A percentile compares a stretch with the other conserved stretches of the same genome.
These are phyloP conservation scores for Ichneumoninae sp. DNA, from an alignment of 2,888 invertebrate species.

Conservation along the genomic window DNA sequence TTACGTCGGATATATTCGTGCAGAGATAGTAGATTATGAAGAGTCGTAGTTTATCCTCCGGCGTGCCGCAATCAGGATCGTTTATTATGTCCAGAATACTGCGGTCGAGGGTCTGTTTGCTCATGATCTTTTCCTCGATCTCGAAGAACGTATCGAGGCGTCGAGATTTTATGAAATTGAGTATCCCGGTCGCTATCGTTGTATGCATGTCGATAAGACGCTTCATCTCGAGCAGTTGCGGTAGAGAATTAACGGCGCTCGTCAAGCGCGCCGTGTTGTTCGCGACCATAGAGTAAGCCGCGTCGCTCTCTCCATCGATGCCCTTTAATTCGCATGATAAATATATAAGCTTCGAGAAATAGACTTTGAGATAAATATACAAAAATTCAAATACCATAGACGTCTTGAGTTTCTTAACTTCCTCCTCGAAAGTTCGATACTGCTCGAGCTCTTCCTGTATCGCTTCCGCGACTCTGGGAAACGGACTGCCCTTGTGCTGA, in stretches of 20 bases:
- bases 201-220: constrained; percentile 99
- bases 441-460: constrained; percentile 99
- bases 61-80: constrained; percentile 94
- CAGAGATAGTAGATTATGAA: constrained; percentile 97
- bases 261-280: constrained; percentile 97
- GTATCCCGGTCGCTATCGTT: constrained; percentile 96
- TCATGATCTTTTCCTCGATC: constrained; percentile 98
- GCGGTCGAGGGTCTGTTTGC: constrained; percentile 92
- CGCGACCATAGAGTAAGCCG: constrained; percentile 93
- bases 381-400: constrained; percentile 89
- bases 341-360: not conserved
- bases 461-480: constrained; percentile 98
- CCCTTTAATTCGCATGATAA: constrained; percentile 85
- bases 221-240: constrained; percentile 98
- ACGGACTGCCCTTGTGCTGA: constrained; percentile 96
- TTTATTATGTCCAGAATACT: constrained; percentile 94
- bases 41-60: constrained; percentile 96
- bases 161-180: constrained; percentile 94
- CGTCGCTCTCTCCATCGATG: constrained; percentile 94
- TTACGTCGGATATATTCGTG: constrained; percentile 90
- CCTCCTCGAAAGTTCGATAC: constrained; percentile 96
- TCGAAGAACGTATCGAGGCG: constrained; percentile 98
- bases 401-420: constrained; percentile 97
- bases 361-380: constrained; percentile 3
- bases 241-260: constrained; percentile 97